These are phyloP conservation scores for Trichacis sp. DNA, from an alignment of 2,888 invertebrate species.

Conservation along the genomic window DNA sequence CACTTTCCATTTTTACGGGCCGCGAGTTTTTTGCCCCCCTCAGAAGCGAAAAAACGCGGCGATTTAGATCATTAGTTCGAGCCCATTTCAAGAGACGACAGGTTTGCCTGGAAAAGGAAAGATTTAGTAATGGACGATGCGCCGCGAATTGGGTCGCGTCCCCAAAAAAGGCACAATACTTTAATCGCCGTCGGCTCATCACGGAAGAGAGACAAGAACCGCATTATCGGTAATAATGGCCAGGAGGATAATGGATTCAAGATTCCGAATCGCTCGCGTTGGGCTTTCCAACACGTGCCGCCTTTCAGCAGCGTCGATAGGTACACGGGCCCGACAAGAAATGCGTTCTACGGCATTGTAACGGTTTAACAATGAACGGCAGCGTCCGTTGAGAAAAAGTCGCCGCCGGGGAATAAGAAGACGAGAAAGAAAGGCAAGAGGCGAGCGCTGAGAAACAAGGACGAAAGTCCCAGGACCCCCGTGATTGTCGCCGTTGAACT, in stretches of 20 bases:
- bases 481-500: conserved; percentile 12
- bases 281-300: conserved; percentile 40
- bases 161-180: conserved; percentile 36
- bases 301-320: conserved; percentile 40
- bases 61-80: conserved; percentile 5
- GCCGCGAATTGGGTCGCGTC: conserved; percentile 29
- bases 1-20: background rate
- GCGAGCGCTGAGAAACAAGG: no score
- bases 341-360: conserved; percentile 48
- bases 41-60: background rate
- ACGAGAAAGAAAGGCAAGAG: conserved; percentile 8
- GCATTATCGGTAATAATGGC: conserved; percentile 38
- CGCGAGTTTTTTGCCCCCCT: no score
- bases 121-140: conserved; percentile 29
- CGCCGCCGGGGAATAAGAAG: conserved; percentile 25
- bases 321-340: conserved; percentile 42
- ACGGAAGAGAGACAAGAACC: conserved; percentile 37
- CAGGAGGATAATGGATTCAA: conserved; percentile 36
- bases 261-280: conserved; percentile 35
- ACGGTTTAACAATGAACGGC: conserved; percentile 50
- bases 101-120: conserved; percentile 29
- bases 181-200: conserved; percentile 36
- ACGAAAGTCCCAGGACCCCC: conserved; percentile 22
- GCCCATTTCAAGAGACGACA: conserved; percentile 9
- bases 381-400: conserved; percentile 45